A percentile compares a stretch with the other conserved stretches of the same genome.
phyloP scores from a whole-genome alignment of 2,888 invertebrate genomes.

The Macrostomum cliftonense region DNA sequence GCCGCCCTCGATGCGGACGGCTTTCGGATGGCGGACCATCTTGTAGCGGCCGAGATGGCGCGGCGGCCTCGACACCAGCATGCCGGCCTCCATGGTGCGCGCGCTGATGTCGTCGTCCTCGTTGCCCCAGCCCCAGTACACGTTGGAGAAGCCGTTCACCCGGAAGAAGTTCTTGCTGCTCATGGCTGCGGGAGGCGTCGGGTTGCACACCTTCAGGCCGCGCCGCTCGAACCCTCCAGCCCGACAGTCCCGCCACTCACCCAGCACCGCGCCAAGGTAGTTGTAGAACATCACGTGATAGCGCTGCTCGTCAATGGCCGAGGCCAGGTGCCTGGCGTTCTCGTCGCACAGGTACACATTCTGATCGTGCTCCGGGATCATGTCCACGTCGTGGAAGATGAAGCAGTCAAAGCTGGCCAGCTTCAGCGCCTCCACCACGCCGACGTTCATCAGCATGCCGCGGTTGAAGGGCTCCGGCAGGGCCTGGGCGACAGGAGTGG shows the following conservation, averaged over 20 bases:
- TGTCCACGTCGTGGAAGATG: constrained; percentile 37
- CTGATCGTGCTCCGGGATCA: constrained; percentile 38
- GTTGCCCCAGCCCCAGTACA: constrained; percentile 37
- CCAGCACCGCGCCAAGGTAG: constrained; percentile 38
- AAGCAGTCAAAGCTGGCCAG: constrained; percentile 24
- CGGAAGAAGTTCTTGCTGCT: constrained; percentile 32
- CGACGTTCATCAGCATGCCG: constrained; percentile 29
- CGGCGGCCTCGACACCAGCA: constrained; percentile 40
- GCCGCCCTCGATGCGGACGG: constrained; percentile 18
- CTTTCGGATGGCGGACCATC: constrained; percentile 32
- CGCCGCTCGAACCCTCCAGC: constrained; percentile 34
- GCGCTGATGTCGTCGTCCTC: constrained; percentile 33
- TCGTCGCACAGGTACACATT: constrained; percentile 37
- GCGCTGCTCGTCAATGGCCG: constrained; percentile 37
- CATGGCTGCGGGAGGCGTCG: constrained; percentile 18
- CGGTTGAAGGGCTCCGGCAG: constrained; percentile 24
- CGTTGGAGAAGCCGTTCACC: constrained; percentile 41
- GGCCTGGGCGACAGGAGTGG: constrained; percentile 14
- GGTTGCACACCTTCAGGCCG: background rate
- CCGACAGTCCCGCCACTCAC: constrained; percentile 35
- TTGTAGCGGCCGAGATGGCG: constrained; percentile 34
- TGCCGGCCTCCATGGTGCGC: constrained; percentile 31
- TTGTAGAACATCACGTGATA: constrained; percentile 40
- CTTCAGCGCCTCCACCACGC: constrained; percentile 23
- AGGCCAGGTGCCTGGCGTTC: constrained; percentile 35